phyloP scores from a whole-genome alignment of 2,797 vertebrate genomes.

The Muscicapa striata region DNA sequence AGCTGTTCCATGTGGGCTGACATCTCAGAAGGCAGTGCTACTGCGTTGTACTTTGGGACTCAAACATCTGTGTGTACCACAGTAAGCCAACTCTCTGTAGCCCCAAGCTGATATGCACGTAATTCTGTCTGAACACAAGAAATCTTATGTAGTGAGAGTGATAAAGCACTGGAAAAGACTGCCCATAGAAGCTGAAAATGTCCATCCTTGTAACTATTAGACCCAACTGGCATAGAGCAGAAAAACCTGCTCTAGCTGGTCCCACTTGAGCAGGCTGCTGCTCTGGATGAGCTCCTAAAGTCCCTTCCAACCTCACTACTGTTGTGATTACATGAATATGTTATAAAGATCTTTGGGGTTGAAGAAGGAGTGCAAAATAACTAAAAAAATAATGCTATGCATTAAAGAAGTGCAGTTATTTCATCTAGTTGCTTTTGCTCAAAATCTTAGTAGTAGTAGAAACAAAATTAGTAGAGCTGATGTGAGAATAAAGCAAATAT shows the following conservation, averaged over 20 bases:
- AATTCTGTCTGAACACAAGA: background rate
- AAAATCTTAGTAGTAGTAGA: background rate
- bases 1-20: background rate
- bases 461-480: background rate
- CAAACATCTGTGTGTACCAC: background rate
- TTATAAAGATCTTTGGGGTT: background rate
- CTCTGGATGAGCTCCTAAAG: background rate
- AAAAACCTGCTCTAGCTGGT: background rate
- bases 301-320: background rate
- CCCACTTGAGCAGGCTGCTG: background rate
- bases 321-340: background rate
- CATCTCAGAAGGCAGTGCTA: background rate
- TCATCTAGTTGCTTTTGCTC: background rate
- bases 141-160: background rate
- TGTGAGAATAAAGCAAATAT: background rate
- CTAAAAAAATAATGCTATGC: background rate
- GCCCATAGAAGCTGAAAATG: background rate
- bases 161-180: background rate
- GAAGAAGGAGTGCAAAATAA: background rate
- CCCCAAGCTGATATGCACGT: accelerated
- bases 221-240: background rate
- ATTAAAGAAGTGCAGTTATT: background rate
- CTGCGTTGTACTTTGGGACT: background rate
- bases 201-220: background rate
- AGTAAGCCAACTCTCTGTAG: background rate